Evolutionary conservation across 1,140 invertebrate genomes (phyloP).

Genomic region (Dendrolimus kikuchii): DNA sequence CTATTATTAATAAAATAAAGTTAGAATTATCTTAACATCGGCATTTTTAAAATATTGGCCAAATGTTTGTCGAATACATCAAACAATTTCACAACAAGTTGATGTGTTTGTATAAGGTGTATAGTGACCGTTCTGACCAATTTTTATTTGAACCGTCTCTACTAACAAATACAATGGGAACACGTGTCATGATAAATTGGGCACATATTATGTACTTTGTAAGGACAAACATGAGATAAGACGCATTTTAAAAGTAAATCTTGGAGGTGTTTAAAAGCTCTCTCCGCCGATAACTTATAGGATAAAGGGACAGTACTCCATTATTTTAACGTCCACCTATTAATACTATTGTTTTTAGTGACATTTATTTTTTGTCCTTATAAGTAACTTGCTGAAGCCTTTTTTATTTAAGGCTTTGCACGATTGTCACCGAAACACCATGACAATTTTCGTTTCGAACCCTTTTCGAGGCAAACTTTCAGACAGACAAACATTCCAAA

Average conservation of each 20-base stretch:
- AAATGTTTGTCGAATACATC: slow-evolving; percentile 38
- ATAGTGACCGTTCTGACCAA: slow-evolving; percentile 21
- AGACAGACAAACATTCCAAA: too few species aligned
- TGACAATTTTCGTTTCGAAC: too few species aligned
- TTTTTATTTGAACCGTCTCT: slow-evolving; percentile 18
- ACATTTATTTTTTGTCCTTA: too few species aligned
- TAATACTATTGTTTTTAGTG: background rate
- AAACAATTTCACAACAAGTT: slow-evolving; percentile 41
- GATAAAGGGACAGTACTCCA: slow-evolving; percentile 1
- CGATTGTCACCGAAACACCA: too few species aligned
- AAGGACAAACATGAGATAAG: background rate
- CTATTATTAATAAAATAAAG: background rate
- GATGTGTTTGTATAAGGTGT: slow-evolving; percentile 48
- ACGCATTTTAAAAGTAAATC: slow-evolving; percentile 2
- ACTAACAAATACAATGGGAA: slow-evolving; percentile 8
- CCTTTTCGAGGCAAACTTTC: too few species aligned
- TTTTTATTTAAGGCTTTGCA: too few species aligned
- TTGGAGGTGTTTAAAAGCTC: slow-evolving; percentile 1
- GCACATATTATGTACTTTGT: slow-evolving; percentile 1
- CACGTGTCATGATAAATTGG: slow-evolving; percentile 2
- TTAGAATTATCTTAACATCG: background rate
- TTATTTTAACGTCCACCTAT: slow-evolving; percentile 1
- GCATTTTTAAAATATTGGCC: slow-evolving; percentile 16
- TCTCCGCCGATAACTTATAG: slow-evolving; percentile 1
- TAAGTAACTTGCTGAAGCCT: too few species aligned